These are phyloP conservation scores for Amphilophus citrinellus DNA, from an alignment of 2,113 vertebrate genomes.

Conservation along the genomic window DNA sequence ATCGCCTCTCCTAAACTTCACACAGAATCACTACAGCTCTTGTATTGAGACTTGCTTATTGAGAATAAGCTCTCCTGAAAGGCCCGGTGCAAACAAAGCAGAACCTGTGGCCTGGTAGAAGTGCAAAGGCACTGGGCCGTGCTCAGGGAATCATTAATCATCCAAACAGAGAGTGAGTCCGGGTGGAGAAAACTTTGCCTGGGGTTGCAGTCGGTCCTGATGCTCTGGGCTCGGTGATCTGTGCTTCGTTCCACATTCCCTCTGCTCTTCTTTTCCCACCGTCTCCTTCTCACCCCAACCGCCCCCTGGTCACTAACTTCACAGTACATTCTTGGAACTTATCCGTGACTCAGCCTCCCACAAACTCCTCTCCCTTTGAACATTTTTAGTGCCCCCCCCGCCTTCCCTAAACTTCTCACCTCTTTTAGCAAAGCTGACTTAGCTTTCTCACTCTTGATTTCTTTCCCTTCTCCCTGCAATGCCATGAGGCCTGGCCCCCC, in stretches of 20 bases:
- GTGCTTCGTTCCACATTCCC: constrained; percentile 37
- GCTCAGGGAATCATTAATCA: constrained; percentile 64
- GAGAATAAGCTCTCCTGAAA: constrained; percentile 24
- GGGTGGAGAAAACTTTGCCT: constrained; percentile 6
- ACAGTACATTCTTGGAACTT: constrained; percentile 10
- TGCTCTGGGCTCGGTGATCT: constrained; percentile 29
- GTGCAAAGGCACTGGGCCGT: constrained; percentile 28
- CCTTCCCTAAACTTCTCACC: not conserved
- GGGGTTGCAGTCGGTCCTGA: constrained; percentile 1
- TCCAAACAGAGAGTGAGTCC: constrained; percentile 2
- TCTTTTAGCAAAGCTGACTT: constrained; percentile 15
- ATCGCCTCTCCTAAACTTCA: not conserved
- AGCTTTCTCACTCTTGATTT: not conserved
- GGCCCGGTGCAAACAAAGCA: constrained; percentile 37
- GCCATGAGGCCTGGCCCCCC: not conserved
- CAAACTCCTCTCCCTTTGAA: constrained; percentile 25
- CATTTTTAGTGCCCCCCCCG: constrained; percentile 10
- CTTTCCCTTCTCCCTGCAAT: not conserved
- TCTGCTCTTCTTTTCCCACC: constrained; percentile 18
- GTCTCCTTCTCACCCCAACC: not conserved
- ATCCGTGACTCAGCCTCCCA: constrained; percentile 24
- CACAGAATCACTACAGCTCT: constrained; percentile 14
- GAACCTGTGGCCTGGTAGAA: constrained; percentile 34
- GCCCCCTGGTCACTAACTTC: constrained; percentile 25
- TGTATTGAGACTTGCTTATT: constrained; percentile 23